Percentiles rank a stretch among this genome's conserved stretches.
Conservation (phyloP, 2,113 vertebrate genomes). For the Catharus minimus region DNA sequence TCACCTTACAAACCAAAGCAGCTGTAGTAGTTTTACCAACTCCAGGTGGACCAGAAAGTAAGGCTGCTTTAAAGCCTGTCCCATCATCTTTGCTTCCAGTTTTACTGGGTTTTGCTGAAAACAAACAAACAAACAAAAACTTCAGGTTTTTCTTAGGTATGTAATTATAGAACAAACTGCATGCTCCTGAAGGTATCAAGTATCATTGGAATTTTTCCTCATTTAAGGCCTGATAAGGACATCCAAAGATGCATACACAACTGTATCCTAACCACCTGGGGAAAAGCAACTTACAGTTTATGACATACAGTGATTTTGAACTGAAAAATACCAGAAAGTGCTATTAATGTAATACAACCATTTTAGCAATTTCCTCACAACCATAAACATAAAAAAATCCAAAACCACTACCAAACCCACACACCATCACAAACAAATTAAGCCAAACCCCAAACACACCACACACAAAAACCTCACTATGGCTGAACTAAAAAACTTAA, state of each 20-base stretch:
- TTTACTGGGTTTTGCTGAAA: constrained; percentile 77
- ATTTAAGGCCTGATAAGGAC: not conserved
- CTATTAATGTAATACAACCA: not conserved
- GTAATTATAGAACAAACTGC: not conserved
- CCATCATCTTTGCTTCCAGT: constrained; percentile 87
- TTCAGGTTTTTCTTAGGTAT: not conserved
- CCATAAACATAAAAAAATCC: not conserved
- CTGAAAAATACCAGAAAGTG: not conserved
- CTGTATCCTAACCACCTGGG: not conserved
- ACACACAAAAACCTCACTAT: not conserved
- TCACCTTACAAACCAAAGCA: constrained; percentile 92
- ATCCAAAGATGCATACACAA: not conserved
- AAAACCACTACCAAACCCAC: not conserved
- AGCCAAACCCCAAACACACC: not conserved
- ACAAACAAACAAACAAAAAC: not conserved
- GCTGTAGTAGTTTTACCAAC: constrained; percentile 98
- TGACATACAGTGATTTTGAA: not conserved
- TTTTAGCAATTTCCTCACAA: not conserved
- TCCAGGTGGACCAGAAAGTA: constrained; percentile 95
- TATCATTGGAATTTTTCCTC: not conserved
- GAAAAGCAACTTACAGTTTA: not conserved
- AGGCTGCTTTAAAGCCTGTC: constrained; percentile 86
- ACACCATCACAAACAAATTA: not conserved
- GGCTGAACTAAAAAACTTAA: not conserved
- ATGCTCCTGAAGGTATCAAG: not conserved